Base-by-base conservation (phyloP, 1,140 invertebrate genomes). In the Aphis craccivora region DNA sequence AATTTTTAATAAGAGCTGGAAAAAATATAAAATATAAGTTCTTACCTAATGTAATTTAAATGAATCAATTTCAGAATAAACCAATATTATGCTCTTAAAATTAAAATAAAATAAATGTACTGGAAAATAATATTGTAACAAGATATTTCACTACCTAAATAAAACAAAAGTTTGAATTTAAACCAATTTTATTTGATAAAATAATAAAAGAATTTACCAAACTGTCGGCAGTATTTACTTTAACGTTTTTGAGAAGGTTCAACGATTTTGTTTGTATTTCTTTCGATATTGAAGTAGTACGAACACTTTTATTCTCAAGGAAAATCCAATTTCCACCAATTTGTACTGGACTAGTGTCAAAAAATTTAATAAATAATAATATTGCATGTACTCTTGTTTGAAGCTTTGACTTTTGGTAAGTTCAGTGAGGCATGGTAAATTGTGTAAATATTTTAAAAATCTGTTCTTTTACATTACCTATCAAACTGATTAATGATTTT, bases 231-330 rank as follows among this genome's bases (percentile, higher is more conserved):
- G 25, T 90, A 60, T 90, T 90, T 90, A 40, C 51, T 37, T 60
- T 37, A 30, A 90, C 51, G 89, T 37, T 90, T 55, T 25, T 14
- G n/a, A 48, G 30, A 81, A 76, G 91, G 35, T 48, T 48, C 45
- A 22, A 45, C 45, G 60, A n/a, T 48, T 83, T 83, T 91, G 88
- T 67, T 93, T 76, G 84, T 81, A 53, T 83, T 91, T 3, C 67
- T 35, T 60, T 55, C 30, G 53, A 90, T 51, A 45, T 81, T 37
- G 67, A 81, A 55, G 88, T 53, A 91, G 90, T 91, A 93, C 48
- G 53, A 37, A 45, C 25, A 93, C 45, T 90, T 51, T 87, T 48
- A 6, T 35, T 8, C 86, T 87, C 30, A 30, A 35, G 14, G 7
- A 87, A 87, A 87, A 87, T 87, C 45, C n/a, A 87, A 87, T 87